These are phyloP conservation scores for Cheracebus regulus DNA, from an alignment of 2,797 vertebrate species.

Conservation along the genomic window DNA sequence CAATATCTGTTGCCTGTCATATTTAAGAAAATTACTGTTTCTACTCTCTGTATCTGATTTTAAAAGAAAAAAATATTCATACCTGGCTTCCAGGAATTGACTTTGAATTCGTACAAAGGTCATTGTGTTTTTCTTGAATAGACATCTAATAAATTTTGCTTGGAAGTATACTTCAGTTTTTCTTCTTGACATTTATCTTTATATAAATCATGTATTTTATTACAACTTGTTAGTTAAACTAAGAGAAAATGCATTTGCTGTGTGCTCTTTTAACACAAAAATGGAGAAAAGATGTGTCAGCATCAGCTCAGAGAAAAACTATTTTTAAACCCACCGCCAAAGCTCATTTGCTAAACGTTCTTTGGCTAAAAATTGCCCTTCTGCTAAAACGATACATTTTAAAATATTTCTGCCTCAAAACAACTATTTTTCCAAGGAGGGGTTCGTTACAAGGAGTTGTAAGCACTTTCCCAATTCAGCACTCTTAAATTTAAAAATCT, in stretches of 20 bases:
- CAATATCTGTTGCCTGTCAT: constrained; percentile 87
- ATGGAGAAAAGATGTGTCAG: not conserved
- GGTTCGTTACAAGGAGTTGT: not conserved
- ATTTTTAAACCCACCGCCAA: not conserved
- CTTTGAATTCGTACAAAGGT: constrained; percentile 88
- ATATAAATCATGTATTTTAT: not conserved
- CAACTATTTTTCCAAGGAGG: not conserved
- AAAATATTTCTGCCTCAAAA: constrained; percentile 25
- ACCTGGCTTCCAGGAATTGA: constrained; percentile 85
- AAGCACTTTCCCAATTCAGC: not conserved
- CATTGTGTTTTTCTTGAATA: constrained; percentile 89
- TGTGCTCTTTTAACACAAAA: constrained; percentile 29
- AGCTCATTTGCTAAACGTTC: not conserved
- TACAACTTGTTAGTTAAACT: not conserved
- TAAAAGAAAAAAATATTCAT: constrained; percentile 84
- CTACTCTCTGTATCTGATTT: constrained; percentile 89
- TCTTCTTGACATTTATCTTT: constrained; percentile 66
- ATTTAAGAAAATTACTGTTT: constrained; percentile 87
- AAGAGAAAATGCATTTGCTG: constrained; percentile 22
- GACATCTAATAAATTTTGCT: constrained; percentile 95
- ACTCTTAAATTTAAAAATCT: not conserved
- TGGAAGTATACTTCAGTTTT: constrained; percentile 83
- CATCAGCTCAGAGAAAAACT: not conserved
- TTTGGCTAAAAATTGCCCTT: not conserved
- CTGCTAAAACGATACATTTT: not conserved